Percentiles rank a stretch among this genome's conserved stretches.
These are phyloP conservation scores for Fulica atra DNA, from an alignment of 2,113 vertebrate genomes.

Conservation along the genomic window DNA sequence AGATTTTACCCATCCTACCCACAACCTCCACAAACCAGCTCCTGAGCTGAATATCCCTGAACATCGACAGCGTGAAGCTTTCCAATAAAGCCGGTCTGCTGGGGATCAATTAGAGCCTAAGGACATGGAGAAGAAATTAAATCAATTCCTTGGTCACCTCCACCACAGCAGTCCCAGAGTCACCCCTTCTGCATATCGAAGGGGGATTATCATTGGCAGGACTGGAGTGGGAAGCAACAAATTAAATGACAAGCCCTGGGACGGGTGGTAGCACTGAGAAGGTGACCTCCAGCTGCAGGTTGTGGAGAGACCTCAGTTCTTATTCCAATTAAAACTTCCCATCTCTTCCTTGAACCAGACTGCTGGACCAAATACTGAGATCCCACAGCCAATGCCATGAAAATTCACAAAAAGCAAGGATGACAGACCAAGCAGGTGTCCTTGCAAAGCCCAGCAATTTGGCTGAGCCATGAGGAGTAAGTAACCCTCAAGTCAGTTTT, in stretches of 20 bases:
- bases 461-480: not conserved
- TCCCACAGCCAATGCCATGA: too few species aligned
- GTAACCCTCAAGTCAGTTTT: not conserved
- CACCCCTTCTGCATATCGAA: not conserved
- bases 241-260: not conserved
- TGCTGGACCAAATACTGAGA: not conserved
- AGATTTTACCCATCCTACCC: not conserved
- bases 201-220: not conserved
- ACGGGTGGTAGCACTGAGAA: not conserved
- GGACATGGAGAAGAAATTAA: not conserved
- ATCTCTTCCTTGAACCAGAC: not conserved
- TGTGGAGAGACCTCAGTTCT: not conserved
- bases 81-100: not conserved
- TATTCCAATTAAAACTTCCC: not conserved
- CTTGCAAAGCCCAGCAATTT: not conserved
- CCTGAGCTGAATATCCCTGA: not conserved
- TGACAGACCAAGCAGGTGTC: not conserved
- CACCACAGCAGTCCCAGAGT: not conserved
- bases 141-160: not conserved
- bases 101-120: slow-evolving; percentile 27
- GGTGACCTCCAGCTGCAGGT: not conserved
- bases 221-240: not conserved
- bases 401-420: not conserved
- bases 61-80: not conserved
- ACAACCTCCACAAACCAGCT: not conserved